Conservation (phyloP, 2,113 vertebrate species). For the Perca fluviatilis region DNA sequence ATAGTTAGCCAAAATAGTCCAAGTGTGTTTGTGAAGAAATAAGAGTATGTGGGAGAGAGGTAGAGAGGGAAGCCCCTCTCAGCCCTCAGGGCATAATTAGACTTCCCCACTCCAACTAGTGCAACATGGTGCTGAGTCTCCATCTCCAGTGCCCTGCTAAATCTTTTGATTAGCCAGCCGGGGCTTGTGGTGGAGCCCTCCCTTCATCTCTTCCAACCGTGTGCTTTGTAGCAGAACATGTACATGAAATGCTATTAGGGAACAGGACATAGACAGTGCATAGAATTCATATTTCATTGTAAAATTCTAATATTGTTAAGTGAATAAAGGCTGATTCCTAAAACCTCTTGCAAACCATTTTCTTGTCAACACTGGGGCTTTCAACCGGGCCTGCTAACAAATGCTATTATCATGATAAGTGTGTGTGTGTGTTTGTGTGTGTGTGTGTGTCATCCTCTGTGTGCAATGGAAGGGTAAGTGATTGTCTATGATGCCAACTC, state of each 20-base stretch:
- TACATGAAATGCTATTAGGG: slow-evolving; percentile 47
- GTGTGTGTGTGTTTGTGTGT: slow-evolving; percentile 23
- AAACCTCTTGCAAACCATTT: slow-evolving; percentile 43
- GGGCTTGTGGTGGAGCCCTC: slow-evolving; percentile 30
- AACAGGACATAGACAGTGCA: slow-evolving; percentile 7
- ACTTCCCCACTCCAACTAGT: slow-evolving; percentile 33
- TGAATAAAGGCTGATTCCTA: slow-evolving; percentile 28
- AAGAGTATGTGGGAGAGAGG: slow-evolving; percentile 7
- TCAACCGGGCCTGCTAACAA: slow-evolving; percentile 33
- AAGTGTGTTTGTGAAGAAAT: slow-evolving; percentile 18
- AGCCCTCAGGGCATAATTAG: slow-evolving; percentile 66
- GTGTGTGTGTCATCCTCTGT: slow-evolving; percentile 23
- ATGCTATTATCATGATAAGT: slow-evolving; percentile 52
- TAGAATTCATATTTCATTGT: background rate
- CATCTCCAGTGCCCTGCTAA: slow-evolving; percentile 58
- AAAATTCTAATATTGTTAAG: slow-evolving; percentile 42
- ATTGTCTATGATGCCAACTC: slow-evolving; percentile 62
- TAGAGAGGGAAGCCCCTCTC: slow-evolving; percentile 39
- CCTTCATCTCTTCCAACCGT: slow-evolving; percentile 27
- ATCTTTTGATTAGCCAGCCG: slow-evolving; percentile 68
- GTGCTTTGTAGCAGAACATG: slow-evolving; percentile 39
- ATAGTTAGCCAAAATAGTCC: slow-evolving; percentile 11
- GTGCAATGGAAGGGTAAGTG: slow-evolving; percentile 30
- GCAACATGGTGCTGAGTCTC: slow-evolving; percentile 41
- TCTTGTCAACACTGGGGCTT: slow-evolving; percentile 43